Evolutionary conservation across 2,888 invertebrate species (phyloP).

Genomic region (Drosophila anceps): DNA sequence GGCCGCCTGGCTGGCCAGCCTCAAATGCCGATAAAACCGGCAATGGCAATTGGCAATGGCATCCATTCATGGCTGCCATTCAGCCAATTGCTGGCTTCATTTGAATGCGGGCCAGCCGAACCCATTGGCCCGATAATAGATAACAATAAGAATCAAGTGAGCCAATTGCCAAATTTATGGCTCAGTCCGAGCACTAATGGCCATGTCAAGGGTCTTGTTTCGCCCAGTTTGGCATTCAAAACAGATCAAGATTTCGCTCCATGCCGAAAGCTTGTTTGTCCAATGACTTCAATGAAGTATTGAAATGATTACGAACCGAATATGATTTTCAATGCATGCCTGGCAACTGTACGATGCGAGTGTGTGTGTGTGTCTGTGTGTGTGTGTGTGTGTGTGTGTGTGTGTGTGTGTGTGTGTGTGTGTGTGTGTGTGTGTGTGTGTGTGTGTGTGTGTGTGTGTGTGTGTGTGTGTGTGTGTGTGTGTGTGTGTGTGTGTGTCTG

Average conservation of each 20-base stretch:
- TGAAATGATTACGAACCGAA: not conserved
- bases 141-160: constrained; percentile 29
- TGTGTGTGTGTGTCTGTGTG: too few species aligned
- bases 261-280: not conserved
- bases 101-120: constrained; percentile 46
- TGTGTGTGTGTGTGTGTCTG: not conserved
- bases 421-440: too few species aligned
- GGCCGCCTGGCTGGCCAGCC: not conserved
- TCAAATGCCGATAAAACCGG: constrained; percentile 16
- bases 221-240: constrained; percentile 28
- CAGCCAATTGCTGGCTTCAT: constrained; percentile 19
- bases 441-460: too few species aligned
- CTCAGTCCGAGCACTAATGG: constrained; percentile 16
- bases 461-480: not conserved
- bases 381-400: too few species aligned
- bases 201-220: constrained; percentile 27
- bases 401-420: too few species aligned
- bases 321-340: constrained; percentile 1
- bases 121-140: constrained; percentile 36
- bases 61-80: constrained; percentile 21
- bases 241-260: constrained; percentile 12
- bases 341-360: not conserved
- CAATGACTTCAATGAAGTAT: not conserved
- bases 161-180: constrained; percentile 20
- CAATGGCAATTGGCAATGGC: constrained; percentile 35